Evolutionary conservation across 2,888 invertebrate genomes (phyloP).

Genomic region (Ypsolopha sequella): DNA sequence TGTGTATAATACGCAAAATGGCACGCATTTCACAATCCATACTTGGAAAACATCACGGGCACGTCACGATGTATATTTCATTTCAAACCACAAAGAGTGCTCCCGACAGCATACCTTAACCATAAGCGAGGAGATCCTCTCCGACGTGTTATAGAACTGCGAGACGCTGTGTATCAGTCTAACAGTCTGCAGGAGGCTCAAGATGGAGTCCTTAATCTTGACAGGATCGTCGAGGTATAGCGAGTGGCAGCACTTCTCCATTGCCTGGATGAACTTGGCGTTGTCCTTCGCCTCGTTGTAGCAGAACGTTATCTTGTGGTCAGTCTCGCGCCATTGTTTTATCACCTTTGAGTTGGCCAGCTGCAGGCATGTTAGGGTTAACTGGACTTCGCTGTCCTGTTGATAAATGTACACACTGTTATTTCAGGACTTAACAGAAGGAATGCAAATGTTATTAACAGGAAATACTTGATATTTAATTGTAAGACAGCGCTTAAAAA

Average conservation of each 20-base stretch:
- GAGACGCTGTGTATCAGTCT: slow-evolving; percentile 94
- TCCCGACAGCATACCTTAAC: slow-evolving; percentile 77
- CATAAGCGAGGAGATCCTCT: slow-evolving; percentile 95
- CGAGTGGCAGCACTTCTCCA: slow-evolving; percentile 96
- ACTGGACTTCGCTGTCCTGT: slow-evolving; percentile 80
- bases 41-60: no score
- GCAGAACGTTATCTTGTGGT: slow-evolving; percentile 92
- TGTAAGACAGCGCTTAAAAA: neutral
- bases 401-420: no score
- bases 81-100: no score
- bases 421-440: no score
- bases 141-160: slow-evolving; percentile 96
- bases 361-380: slow-evolving; percentile 82
- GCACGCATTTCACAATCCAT: no score
- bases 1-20: no score
- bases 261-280: slow-evolving; percentile 91
- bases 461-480: neutral
- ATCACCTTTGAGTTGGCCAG: slow-evolving; percentile 83
- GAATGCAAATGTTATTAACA: no score
- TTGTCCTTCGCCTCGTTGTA: slow-evolving; percentile 97
- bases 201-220: slow-evolving; percentile 90
- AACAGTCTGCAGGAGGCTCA: slow-evolving; percentile 92
- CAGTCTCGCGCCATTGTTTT: slow-evolving; percentile 86
- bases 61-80: no score
- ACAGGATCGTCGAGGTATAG: slow-evolving; percentile 94